Conservation (phyloP, 2,797 vertebrate species). For the Poecile montanus region DNA sequence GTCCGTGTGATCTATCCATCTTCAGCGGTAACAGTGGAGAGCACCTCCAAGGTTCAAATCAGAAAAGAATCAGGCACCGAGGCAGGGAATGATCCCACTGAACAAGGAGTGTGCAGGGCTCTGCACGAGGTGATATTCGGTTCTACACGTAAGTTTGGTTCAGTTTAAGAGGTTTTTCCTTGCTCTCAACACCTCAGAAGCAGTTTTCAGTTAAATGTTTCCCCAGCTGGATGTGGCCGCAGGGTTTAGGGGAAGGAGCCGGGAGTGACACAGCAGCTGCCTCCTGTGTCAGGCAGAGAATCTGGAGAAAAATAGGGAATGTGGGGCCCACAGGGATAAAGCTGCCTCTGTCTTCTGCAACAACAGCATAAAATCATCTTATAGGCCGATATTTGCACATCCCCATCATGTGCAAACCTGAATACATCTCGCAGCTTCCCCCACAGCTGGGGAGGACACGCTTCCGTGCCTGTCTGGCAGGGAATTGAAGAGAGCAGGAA, state of each 20-base stretch:
- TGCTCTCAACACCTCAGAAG: neutral
- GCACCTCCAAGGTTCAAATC: neutral
- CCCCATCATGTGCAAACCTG: neutral
- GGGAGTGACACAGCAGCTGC: neutral
- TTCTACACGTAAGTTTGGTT: accelerated
- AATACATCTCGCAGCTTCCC: neutral
- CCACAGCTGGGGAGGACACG: neutral
- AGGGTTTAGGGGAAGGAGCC: neutral
- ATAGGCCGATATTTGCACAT: neutral
- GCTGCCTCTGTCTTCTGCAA: neutral
- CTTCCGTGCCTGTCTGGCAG: neutral
- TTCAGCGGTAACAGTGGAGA: too few relatives aligned
- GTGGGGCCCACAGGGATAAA: neutral
- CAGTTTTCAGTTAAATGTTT: neutral
- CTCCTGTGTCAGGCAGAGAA: neutral
- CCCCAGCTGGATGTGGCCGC: neutral
- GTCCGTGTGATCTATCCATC: too few relatives aligned
- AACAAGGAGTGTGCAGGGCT: accelerated
- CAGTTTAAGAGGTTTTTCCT: neutral
- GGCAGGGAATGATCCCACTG: neutral
- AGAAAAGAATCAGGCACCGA: accelerated
- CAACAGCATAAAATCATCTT: neutral
- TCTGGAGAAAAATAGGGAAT: neutral
- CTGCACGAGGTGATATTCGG: neutral
- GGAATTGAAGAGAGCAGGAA: neutral